Conservation (phyloP, 2,113 vertebrate species). For the Cyphomyrus plagiostoma region DNA sequence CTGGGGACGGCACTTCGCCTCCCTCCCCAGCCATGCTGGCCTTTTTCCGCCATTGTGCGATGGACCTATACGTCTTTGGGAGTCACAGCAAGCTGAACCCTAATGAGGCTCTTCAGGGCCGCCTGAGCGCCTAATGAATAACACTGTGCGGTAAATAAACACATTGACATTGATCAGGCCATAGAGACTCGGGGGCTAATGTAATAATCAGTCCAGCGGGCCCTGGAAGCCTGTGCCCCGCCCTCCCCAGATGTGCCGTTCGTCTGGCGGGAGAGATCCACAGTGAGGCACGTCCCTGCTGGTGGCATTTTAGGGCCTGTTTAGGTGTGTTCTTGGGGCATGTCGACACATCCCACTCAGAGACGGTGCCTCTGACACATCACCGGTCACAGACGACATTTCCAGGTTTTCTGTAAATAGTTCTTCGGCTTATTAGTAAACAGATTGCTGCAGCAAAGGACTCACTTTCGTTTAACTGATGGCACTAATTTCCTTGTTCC, state of each 20-base stretch:
- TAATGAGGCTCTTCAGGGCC: slow-evolving; percentile 58
- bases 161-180: slow-evolving; percentile 67
- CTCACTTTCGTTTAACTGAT: slow-evolving; percentile 4
- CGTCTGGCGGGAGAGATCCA: slow-evolving; percentile 9
- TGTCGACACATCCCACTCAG: neutral
- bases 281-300: neutral
- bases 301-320: neutral
- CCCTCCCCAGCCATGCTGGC: slow-evolving; percentile 33
- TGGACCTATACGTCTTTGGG: slow-evolving; percentile 47
- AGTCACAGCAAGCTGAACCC: slow-evolving; percentile 52
- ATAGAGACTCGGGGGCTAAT: slow-evolving; percentile 62
- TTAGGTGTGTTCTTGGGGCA: neutral
- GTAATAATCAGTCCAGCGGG: slow-evolving; percentile 50
- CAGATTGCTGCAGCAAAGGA: neutral
- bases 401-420: neutral
- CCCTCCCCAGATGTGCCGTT: slow-evolving; percentile 22
- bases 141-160: slow-evolving; percentile 63
- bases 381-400: neutral
- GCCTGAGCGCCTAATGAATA: slow-evolving; percentile 68
- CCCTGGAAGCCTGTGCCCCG: slow-evolving; percentile 26
- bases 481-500: neutral
- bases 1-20: slow-evolving; percentile 20
- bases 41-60: slow-evolving; percentile 42
- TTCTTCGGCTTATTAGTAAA: neutral
- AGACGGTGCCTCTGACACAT: no score